Evolutionary conservation across 2,888 invertebrate genomes (phyloP).

Genomic region (Sympetrum striolatum): DNA sequence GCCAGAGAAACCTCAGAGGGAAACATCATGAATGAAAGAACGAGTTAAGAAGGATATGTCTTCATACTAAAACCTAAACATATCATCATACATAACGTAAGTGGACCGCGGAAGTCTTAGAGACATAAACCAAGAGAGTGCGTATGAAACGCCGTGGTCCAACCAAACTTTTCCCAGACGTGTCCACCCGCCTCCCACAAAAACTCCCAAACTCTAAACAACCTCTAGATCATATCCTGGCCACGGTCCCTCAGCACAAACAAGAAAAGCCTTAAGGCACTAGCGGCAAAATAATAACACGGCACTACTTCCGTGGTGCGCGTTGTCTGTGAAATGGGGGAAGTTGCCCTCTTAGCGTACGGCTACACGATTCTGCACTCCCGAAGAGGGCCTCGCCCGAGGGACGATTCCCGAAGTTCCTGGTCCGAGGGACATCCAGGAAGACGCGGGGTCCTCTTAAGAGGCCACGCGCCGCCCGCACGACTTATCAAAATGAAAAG

Average conservation of each 20-base stretch:
- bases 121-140: background rate
- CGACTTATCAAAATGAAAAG: background rate
- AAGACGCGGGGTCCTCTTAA: background rate
- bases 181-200: background rate
- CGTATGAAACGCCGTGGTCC: background rate
- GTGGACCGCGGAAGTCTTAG: no score
- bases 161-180: background rate
- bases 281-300: slow-evolving; percentile 29
- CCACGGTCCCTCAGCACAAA: slow-evolving; percentile 26
- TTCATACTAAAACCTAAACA: no score
- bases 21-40: no score
- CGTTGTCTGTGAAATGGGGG: background rate
- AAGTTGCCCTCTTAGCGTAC: slow-evolving; percentile 11
- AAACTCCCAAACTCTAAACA: slow-evolving; percentile 18
- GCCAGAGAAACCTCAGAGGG: no score
- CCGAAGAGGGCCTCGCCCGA: background rate
- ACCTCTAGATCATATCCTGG: background rate
- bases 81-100: no score
- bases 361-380: slow-evolving; percentile 34
- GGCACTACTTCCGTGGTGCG: slow-evolving; percentile 5
- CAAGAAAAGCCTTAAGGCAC: background rate
- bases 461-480: background rate
- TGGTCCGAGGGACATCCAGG: background rate
- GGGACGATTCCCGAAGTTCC: background rate
- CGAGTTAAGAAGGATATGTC: no score